Base-by-base conservation (phyloP, 2,113 vertebrate genomes). In the Arvicanthis niloticus region DNA sequence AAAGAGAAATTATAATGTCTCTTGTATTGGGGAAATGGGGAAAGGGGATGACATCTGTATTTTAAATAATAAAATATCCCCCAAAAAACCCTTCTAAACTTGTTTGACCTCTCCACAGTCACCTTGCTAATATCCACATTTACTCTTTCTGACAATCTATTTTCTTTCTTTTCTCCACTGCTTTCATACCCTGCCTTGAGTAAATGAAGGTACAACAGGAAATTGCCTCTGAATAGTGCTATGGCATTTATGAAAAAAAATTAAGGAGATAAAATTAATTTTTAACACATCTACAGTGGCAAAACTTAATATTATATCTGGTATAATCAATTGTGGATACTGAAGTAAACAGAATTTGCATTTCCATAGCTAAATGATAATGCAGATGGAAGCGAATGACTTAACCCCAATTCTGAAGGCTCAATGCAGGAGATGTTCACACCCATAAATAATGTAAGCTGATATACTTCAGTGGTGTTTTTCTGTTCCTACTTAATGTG, bases 221-320 rank as follows among this genome's bases (percentile, higher is more conserved):
- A 67, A 94, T 62, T 53, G 88, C n/a, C 77, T 92, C 40, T 45
- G 81, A 93, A 51, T 5, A 93, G 5, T 58, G 56, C 75, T 34
- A 17, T 16, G 75, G 34, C 40, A 67, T 76, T 92, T 93, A 88
- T 85, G 56, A 95, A 96, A 96, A 91, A 88, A 51, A 95, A 94
- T 80, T 88, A 91, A 85, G 87, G 37, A 91, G 75, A 67, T 73
- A 96, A 95, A 91, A 90, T 95, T 84, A 95, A 93, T 78, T 96
- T 87, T 89, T 86, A 96, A 94, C 19, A 88, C 65, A 53, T 68
- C 40, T 56, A 91, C 93, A 93, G 53, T 73, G 77, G 42, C 26
- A 53, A 97, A 42, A 42, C 67, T 91, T 88, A 97, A 96, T 73
- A 91, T 88, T 89, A 82, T 91, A 95, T 87, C 60, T 78, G 68